phyloP scores from a whole-genome alignment of 2,888 invertebrate genomes.

The Tenodera sinensis region DNA sequence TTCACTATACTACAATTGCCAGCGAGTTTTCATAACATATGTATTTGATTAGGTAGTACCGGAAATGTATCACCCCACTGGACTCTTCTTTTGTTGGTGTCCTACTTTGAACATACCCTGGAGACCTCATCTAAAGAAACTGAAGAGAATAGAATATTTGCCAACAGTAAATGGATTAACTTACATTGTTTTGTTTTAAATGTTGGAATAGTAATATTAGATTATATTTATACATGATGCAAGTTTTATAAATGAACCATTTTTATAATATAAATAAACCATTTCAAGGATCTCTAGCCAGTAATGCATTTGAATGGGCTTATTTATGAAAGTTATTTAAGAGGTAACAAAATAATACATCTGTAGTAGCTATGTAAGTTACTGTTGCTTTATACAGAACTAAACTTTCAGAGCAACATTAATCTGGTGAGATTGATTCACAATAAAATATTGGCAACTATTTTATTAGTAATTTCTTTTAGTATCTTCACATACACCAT shows the following conservation, averaged over 20 bases:
- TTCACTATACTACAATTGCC: too few relatives aligned
- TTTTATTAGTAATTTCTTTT: too few relatives aligned
- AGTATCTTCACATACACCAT: too few relatives aligned
- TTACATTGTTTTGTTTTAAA: not conserved
- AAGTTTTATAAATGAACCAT: not conserved
- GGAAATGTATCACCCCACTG: not conserved
- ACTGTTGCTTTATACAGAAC: too few relatives aligned
- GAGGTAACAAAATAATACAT: too few relatives aligned
- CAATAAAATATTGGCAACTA: too few relatives aligned
- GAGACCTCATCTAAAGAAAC: not conserved
- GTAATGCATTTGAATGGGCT: too few relatives aligned
- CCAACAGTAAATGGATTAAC: not conserved
- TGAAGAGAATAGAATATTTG: not conserved
- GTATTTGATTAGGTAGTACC: not conserved
- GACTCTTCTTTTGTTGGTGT: not conserved
- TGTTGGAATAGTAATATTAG: not conserved
- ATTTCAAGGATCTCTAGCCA: too few relatives aligned
- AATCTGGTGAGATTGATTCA: too few relatives aligned
- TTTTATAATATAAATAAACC: not conserved
- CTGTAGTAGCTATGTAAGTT: too few relatives aligned
- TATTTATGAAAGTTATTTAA: too few relatives aligned
- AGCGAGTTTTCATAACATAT: not conserved
- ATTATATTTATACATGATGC: not conserved
- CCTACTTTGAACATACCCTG: not conserved
- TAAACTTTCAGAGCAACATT: too few relatives aligned